A percentile compares a stretch with the other conserved stretches of the same genome.
Evolutionary conservation across 2,888 invertebrate species (phyloP).

Genomic region (Pandemis cinnamomeana): DNA sequence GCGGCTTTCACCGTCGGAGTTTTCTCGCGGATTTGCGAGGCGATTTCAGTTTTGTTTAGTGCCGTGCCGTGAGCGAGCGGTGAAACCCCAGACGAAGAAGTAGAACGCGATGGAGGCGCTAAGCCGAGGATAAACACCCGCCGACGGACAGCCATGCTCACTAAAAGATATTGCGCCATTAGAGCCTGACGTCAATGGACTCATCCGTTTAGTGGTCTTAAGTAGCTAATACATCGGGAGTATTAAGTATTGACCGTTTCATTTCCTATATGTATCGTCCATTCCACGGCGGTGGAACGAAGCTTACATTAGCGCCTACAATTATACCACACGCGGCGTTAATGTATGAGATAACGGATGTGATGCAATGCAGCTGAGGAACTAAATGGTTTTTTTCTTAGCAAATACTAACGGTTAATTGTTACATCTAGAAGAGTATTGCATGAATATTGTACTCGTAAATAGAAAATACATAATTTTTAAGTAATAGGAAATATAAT

Average conservation of each 20-base stretch:
- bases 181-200: constrained; percentile 21
- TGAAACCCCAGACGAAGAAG: constrained; percentile 62
- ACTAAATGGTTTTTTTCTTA: constrained; percentile 26
- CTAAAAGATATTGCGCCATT: constrained; percentile 29
- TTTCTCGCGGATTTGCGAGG: constrained; percentile 67
- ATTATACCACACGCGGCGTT: constrained; percentile 30
- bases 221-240: constrained; percentile 26
- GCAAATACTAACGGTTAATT: constrained; percentile 27
- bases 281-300: constrained; percentile 14
- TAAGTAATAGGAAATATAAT: not conserved
- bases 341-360: constrained; percentile 41
- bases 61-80: constrained; percentile 56
- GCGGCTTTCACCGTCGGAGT: constrained; percentile 70
- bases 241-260: constrained; percentile 28
- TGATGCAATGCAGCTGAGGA: constrained; percentile 36
- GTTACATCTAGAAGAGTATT: not conserved
- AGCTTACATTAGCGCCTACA: constrained; percentile 35
- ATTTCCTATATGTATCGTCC: constrained; percentile 24
- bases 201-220: constrained; percentile 35
- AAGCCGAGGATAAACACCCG: constrained; percentile 35
- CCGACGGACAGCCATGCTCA: constrained; percentile 22
- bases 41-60: constrained; percentile 76
- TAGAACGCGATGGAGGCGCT: constrained; percentile 47
- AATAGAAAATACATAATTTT: not conserved
- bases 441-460: not conserved